These are phyloP conservation scores for Tenthredo distinguenda DNA, from an alignment of 2,888 invertebrate genomes.

Conservation along the genomic window DNA sequence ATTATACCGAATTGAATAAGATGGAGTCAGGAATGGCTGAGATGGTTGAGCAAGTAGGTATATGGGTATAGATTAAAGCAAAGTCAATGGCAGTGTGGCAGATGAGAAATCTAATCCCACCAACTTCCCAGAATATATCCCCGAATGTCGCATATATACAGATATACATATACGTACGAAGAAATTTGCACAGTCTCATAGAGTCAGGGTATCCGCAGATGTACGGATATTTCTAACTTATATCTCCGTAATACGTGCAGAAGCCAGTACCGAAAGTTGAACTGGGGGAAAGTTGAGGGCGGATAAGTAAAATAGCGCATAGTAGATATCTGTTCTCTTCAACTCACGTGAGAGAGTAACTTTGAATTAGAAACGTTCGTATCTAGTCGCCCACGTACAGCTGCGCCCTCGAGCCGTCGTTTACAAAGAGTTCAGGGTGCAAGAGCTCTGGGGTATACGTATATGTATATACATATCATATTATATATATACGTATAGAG, in stretches of 20 bases:
- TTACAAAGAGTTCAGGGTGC: constrained; percentile 18
- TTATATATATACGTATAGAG: not conserved
- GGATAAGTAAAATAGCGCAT: constrained; percentile 30
- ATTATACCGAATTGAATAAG: constrained; percentile 39
- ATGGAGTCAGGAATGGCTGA: not conserved
- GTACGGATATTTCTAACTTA: not conserved
- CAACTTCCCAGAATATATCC: not conserved
- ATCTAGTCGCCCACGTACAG: constrained; percentile 16
- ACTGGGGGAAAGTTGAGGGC: not conserved
- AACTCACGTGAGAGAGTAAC: constrained; percentile 1
- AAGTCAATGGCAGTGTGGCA: constrained; percentile 3
- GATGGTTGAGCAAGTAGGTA: not conserved
- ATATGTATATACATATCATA: not conserved
- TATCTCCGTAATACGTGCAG: not conserved
- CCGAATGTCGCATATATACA: too few species aligned
- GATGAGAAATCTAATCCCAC: constrained; percentile 11
- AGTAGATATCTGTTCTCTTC: not conserved
- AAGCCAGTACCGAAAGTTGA: constrained; percentile 18
- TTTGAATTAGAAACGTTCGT: constrained; percentile 33
- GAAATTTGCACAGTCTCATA: not conserved
- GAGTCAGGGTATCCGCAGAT: not conserved
- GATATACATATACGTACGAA: not conserved
- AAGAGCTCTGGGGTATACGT: not conserved
- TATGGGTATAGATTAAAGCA: not conserved
- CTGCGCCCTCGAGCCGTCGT: constrained; percentile 36